Evolutionary conservation across 1,140 invertebrate species (phyloP).

Genomic region (Danaus melanippus): DNA sequence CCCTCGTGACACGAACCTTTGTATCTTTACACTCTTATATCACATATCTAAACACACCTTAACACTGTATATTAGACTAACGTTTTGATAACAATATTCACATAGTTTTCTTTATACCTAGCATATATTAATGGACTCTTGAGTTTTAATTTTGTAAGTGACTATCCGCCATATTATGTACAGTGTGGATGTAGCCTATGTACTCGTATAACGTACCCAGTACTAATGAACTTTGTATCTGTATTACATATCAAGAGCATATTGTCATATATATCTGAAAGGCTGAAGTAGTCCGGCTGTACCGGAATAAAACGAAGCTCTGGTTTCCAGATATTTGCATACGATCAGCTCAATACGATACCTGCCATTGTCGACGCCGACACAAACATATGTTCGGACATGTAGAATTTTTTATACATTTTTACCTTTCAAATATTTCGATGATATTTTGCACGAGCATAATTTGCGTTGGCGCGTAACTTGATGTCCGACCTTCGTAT

Average conservation of each 20-base stretch:
- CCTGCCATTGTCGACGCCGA: slow-evolving; percentile 37
- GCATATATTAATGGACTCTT: slow-evolving; percentile 48
- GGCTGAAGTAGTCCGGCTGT: slow-evolving; percentile 48
- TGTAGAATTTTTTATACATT: slow-evolving; percentile 55
- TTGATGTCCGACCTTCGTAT: slow-evolving; percentile 21
- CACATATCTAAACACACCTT: slow-evolving; percentile 67
- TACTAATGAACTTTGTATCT: slow-evolving; percentile 58
- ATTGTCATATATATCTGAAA: slow-evolving; percentile 44
- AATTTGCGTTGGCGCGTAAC: slow-evolving; percentile 34
- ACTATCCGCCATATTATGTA: slow-evolving; percentile 59
- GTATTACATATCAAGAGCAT: slow-evolving; percentile 67
- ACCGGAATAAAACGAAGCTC: slow-evolving; percentile 39
- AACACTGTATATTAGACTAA: slow-evolving; percentile 62
- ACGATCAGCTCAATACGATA: slow-evolving; percentile 45
- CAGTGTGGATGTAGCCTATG: slow-evolving; percentile 49
- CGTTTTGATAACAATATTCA: slow-evolving; percentile 69
- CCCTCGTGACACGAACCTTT: slow-evolving; percentile 51
- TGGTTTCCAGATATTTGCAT: slow-evolving; percentile 22
- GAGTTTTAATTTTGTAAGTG: slow-evolving; percentile 60
- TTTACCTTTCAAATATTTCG: slow-evolving; percentile 45
- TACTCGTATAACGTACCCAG: slow-evolving; percentile 60
- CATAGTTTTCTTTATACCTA: slow-evolving; percentile 55
- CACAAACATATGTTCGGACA: slow-evolving; percentile 36
- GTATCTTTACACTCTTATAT: slow-evolving; percentile 61
- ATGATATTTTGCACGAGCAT: slow-evolving; percentile 49